Evolutionary conservation across 2,888 invertebrate genomes (phyloP).

Genomic region (Macrosiphum euphorbiae): DNA sequence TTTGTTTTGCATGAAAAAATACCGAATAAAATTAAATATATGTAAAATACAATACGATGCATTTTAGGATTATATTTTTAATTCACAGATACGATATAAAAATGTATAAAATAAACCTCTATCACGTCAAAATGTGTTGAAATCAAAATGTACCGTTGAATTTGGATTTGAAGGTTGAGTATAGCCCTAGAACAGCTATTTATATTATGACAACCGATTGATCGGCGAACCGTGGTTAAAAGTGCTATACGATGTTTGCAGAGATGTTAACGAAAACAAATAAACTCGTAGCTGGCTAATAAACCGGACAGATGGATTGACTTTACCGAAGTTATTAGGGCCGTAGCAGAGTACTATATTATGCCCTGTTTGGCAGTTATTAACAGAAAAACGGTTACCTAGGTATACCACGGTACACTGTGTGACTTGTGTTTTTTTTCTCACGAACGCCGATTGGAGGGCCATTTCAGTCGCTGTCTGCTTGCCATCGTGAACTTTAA

Average conservation of each 20-base stretch:
- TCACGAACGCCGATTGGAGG: not conserved
- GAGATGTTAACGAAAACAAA: not conserved
- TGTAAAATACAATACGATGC: not conserved
- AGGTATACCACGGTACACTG: not conserved
- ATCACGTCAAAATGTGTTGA: not conserved
- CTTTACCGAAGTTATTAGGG: not conserved
- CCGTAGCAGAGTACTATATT: not conserved
- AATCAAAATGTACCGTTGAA: not conserved
- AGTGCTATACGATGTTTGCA: not conserved
- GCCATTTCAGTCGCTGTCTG: not conserved
- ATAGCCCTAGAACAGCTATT: not conserved
- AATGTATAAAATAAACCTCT: not conserved
- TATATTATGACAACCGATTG: not conserved
- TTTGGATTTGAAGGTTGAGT: not conserved
- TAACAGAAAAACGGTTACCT: not conserved
- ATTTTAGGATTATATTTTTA: not conserved
- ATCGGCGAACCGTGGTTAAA: not conserved
- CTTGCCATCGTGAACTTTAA: not conserved
- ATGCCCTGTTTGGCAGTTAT: not conserved
- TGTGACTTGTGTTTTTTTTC: not conserved
- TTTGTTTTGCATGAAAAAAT: conserved; percentile 5
- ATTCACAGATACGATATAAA: not conserved
- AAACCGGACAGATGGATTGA: not conserved
- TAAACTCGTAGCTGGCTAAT: not conserved
- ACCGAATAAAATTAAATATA: too few relatives aligned